These are phyloP conservation scores for Philereme vetulata DNA, from an alignment of 2,888 invertebrate genomes.

Conservation along the genomic window DNA sequence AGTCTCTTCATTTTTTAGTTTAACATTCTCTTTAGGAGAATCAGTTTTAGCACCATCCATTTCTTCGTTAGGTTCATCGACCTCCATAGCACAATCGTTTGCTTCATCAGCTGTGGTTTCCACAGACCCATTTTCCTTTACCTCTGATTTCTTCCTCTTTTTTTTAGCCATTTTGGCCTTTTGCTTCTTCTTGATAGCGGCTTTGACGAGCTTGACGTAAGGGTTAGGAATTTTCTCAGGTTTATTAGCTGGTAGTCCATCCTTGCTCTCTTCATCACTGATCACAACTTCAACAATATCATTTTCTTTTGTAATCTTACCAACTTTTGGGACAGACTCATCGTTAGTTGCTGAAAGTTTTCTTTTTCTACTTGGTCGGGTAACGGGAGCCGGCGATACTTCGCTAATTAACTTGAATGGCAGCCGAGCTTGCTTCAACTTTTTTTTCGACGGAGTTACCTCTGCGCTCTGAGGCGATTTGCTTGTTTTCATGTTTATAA, in stretches of 20 bases:
- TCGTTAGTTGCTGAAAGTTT: constrained; percentile 68
- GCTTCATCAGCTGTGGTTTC: constrained; percentile 33
- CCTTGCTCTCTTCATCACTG: constrained; percentile 71
- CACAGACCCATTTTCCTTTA: constrained; percentile 33
- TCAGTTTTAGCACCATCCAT: constrained; percentile 30
- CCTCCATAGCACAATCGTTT: constrained; percentile 55
- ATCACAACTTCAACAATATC: constrained; percentile 60
- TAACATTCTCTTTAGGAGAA: constrained; percentile 18
- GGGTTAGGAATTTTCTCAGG: constrained; percentile 62
- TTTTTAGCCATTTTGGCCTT: constrained; percentile 56
- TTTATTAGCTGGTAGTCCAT: constrained; percentile 42
- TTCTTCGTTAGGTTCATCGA: constrained; percentile 48
- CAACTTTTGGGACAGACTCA: constrained; percentile 65
- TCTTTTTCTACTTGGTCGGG: constrained; percentile 67
- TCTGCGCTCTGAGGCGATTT: constrained; percentile 65
- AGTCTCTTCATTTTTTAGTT: constrained; percentile 28
- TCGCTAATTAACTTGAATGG: constrained; percentile 84
- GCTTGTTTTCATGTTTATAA: constrained; percentile 66
- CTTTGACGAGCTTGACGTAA: constrained; percentile 71
- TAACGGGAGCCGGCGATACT: constrained; percentile 60
- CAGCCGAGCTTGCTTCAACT: constrained; percentile 85
- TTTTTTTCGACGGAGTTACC: constrained; percentile 80
- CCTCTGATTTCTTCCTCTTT: constrained; percentile 47
- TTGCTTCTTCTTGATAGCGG: constrained; percentile 71
- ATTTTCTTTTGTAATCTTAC: constrained; percentile 72